These are phyloP conservation scores for Syrmaticus mikado DNA, from an alignment of 2,113 vertebrate species.

Conservation along the genomic window DNA sequence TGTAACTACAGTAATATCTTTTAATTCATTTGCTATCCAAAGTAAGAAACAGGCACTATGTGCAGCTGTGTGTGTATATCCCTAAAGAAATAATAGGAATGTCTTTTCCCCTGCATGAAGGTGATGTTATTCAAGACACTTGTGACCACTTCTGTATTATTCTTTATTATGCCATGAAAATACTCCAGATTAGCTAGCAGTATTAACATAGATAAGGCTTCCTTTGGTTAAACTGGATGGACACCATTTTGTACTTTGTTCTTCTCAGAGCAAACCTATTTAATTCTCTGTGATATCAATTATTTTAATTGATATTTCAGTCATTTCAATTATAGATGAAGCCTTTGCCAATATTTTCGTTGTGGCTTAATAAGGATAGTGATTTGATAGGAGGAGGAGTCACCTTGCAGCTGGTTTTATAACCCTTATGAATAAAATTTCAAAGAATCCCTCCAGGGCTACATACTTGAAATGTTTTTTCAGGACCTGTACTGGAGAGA, in stretches of 20 bases:
- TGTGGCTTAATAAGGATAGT: background rate
- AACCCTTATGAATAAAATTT: background rate
- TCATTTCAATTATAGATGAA: background rate
- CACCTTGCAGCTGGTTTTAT: background rate
- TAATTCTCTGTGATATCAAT: background rate
- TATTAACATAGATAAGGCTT: background rate
- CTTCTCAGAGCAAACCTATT: background rate
- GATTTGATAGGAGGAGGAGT: background rate
- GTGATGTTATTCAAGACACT: background rate
- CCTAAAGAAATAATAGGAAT: background rate
- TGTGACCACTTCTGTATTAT: background rate
- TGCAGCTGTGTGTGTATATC: background rate
- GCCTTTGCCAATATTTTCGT: background rate
- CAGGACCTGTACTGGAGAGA: background rate
- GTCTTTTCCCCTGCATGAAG: background rate
- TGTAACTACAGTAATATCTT: background rate
- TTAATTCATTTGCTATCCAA: background rate
- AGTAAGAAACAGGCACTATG: background rate
- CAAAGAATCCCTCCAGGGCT: background rate
- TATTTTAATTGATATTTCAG: background rate
- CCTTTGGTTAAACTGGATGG: background rate
- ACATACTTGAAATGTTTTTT: background rate
- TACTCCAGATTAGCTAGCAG: background rate
- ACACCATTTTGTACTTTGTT: background rate
- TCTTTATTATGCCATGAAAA: background rate